These are phyloP conservation scores for Megastigmus dorsalis DNA, from an alignment of 2,888 invertebrate species.

Conservation along the genomic window DNA sequence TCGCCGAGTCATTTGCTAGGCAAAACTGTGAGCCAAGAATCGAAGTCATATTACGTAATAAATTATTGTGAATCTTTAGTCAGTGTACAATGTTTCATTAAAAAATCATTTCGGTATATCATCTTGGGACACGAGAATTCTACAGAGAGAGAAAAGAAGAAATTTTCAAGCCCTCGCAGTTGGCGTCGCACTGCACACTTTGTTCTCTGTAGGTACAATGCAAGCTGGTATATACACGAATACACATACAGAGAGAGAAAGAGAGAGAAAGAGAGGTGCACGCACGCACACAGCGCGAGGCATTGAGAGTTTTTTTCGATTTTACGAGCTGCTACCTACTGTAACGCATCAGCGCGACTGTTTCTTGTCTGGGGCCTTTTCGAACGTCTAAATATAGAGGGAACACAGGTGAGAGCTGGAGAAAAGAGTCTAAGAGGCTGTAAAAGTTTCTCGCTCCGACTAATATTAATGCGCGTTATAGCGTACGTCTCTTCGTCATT, in stretches of 20 bases:
- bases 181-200: neutral
- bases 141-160: neutral
- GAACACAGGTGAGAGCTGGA: slow-evolving; percentile 2
- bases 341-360: neutral
- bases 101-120: no score
- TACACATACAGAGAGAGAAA: no score
- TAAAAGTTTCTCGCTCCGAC: slow-evolving; percentile 1
- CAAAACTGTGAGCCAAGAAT: no score
- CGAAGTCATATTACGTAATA: no score
- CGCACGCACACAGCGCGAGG: neutral
- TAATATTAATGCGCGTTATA: slow-evolving; percentile 1
- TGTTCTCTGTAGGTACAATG: slow-evolving; percentile 1
- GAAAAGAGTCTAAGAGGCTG: neutral
- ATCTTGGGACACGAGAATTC: no score
- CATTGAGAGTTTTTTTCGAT: slow-evolving; percentile 12
- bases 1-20: no score
- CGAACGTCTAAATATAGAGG: slow-evolving; percentile 28
- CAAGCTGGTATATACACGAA: no score
- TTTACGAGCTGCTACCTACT: slow-evolving; percentile 44
- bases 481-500: neutral
- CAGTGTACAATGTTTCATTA: no score
- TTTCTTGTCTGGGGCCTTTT: slow-evolving; percentile 10
- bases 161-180: neutral
- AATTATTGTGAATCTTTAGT: no score
- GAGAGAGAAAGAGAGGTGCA: no score